These are phyloP conservation scores for Tachuris rubrigastra DNA, from an alignment of 2,113 vertebrate species.

Conservation along the genomic window DNA sequence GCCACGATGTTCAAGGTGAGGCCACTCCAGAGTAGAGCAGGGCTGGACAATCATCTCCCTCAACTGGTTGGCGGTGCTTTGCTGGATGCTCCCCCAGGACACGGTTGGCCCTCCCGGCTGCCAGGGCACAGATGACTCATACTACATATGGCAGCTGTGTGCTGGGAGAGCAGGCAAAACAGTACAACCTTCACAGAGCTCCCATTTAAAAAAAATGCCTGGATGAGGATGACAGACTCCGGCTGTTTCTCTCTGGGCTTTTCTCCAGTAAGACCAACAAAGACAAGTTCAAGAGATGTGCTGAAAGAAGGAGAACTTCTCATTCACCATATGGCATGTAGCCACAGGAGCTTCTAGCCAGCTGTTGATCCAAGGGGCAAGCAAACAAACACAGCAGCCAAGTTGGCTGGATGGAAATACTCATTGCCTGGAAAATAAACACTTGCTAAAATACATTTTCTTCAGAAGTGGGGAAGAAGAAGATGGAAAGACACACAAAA, in stretches of 20 bases:
- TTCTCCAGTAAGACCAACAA: neutral
- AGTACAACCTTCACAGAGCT: neutral
- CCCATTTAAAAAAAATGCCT: neutral
- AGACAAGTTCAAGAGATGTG: neutral
- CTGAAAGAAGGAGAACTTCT: neutral
- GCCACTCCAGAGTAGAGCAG: neutral
- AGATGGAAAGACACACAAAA: neutral
- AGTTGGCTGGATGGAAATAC: neutral
- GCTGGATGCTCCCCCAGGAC: neutral
- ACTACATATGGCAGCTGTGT: accelerated
- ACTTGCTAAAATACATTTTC: neutral
- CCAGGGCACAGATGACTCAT: neutral
- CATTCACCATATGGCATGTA: neutral
- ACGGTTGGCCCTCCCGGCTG: neutral
- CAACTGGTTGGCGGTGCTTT: neutral
- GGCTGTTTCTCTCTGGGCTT: neutral
- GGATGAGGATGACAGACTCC: neutral
- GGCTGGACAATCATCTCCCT: neutral
- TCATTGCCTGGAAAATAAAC: neutral
- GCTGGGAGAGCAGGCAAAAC: neutral
- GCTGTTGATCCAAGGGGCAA: neutral
- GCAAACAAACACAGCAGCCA: neutral
- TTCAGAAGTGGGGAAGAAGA: neutral
- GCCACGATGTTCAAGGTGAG: neutral
- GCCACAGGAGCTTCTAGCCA: neutral